Base-by-base conservation (phyloP, 1,140 invertebrate species). In the Trichoplusia ni region DNA sequence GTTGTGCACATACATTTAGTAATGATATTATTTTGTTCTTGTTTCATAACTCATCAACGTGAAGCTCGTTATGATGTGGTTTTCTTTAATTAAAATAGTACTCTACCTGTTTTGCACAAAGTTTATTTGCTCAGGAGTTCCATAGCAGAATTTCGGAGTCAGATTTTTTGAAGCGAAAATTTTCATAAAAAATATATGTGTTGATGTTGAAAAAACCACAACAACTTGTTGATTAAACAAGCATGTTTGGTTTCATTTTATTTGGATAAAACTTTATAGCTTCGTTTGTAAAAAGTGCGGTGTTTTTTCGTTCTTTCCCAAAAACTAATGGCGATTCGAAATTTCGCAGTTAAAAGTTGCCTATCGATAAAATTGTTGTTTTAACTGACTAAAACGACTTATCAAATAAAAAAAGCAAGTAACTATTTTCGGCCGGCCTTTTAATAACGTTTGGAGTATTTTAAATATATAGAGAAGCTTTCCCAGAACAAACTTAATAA, bases 211-310 rank as follows among this genome's bases (percentile, higher is more conserved):
- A n/a, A n/a, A n/a, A 47, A 47, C 25, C 14, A 9, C 13, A 47
- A 0, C 25, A 47, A 47, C 44, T 47, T 47, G 44, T 47, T 47
- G 44, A 47, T 47, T 31, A 29, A 47, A 31, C 44, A 31, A 25
- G 44, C 14, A 21, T 42, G 18, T 47, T 47, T 18, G 44, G 14
- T 47, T 47, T 29, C 14, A 7, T 29, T 47, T 42, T 29, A 29
- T 13, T 47, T 14, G 19, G 38, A 21, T 42, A 2, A 21, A 19
- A 42, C 9, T 42, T 42, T 21, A 21, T 21, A 42, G 16, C 38
- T 37, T 19, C 38, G 38, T 21, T 42, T 21, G 18, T 42, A 42
- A 42, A 42, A 42, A 42, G 14, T 40, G 37, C 13, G 18, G 38
- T 21, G 38, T 42, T 47, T 16, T 47, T 47, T 47, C n/a, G n/a